Conservation (phyloP, 2,797 vertebrate species). For the Craterocephalus amniculus region DNA sequence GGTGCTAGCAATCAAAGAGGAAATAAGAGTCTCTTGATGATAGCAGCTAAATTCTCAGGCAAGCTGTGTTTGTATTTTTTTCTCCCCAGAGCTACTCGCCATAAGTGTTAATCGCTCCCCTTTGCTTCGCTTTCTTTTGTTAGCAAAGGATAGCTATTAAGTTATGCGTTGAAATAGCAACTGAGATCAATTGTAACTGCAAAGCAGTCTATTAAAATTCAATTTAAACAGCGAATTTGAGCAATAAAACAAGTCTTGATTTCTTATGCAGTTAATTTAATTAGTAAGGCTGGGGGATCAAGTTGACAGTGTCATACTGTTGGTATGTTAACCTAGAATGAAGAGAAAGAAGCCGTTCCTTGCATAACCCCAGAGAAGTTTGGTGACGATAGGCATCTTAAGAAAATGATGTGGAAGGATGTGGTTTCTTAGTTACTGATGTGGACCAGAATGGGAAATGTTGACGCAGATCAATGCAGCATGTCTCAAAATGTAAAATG, state of each 20-base stretch:
- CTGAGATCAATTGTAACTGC: slow-evolving; percentile 22
- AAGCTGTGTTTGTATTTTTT: slow-evolving; percentile 44
- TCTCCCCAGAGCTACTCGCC: slow-evolving; percentile 15
- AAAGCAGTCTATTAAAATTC: background rate
- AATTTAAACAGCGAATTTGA: slow-evolving; percentile 11
- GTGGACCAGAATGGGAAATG: slow-evolving; percentile 60
- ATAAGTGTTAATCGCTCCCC: slow-evolving; percentile 30
- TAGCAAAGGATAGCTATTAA: slow-evolving; percentile 9
- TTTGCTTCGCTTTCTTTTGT: slow-evolving; percentile 10
- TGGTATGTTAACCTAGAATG: slow-evolving; percentile 31
- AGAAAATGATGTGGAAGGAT: slow-evolving; percentile 59
- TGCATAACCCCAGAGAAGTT: slow-evolving; percentile 26
- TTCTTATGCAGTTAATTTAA: slow-evolving; percentile 7
- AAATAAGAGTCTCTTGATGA: slow-evolving; percentile 45
- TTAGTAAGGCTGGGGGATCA: background rate
- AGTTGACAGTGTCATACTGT: slow-evolving; percentile 11
- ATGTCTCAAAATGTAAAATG: slow-evolving; percentile 70
- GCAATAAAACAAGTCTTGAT: slow-evolving; percentile 6
- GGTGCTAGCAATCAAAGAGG: slow-evolving; percentile 50
- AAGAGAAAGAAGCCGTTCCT: slow-evolving; percentile 13
- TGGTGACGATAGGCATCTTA: slow-evolving; percentile 36
- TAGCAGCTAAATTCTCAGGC: slow-evolving; percentile 45
- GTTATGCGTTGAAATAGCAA: slow-evolving; percentile 19
- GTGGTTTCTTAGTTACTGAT: slow-evolving; percentile 55
- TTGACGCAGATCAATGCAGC: slow-evolving; percentile 37